A percentile compares a stretch with the other conserved stretches of the same genome.
These are phyloP conservation scores for Borostomias antarcticus DNA, from an alignment of 2,797 vertebrate species.

Conservation along the genomic window DNA sequence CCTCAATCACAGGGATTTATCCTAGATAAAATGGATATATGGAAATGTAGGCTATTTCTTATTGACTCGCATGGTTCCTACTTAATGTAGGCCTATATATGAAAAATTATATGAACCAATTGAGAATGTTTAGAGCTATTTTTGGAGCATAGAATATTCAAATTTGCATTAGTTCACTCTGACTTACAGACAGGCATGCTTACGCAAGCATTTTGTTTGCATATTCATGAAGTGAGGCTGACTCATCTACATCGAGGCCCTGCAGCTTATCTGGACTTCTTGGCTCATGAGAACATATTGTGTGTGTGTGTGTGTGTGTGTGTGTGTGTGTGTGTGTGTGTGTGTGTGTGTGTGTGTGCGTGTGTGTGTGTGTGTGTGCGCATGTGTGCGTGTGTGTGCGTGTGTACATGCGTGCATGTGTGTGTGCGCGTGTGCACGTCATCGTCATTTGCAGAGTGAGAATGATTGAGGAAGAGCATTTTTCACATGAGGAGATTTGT, in stretches of 20 bases:
- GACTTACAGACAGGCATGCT: constrained; percentile 8
- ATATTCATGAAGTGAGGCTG: neutral
- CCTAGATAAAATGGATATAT: neutral
- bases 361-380: neutral
- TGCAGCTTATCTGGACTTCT: neutral
- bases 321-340: neutral
- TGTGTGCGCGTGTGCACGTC: constrained; percentile 22
- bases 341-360: neutral
- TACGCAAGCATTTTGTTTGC: constrained; percentile 13
- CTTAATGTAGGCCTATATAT: neutral
- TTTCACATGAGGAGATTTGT: constrained; percentile 55
- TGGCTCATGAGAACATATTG: neutral
- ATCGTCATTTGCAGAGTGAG: constrained; percentile 30
- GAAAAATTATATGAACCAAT: neutral
- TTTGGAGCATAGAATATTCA: neutral
- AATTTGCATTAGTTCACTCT: neutral
- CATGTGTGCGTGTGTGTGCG: neutral
- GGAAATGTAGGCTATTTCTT: too few relatives aligned
- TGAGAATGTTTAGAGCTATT: constrained; percentile 4
- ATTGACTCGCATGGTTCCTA: too few relatives aligned
- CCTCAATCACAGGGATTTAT: neutral
- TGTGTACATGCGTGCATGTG: constrained; percentile 10
- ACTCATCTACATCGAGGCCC: constrained; percentile 6
- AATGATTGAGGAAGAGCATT: constrained; percentile 41
- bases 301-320: neutral